phyloP scores from a whole-genome alignment of 2,888 invertebrate species.

The Eudasyphora cyanicolor region DNA sequence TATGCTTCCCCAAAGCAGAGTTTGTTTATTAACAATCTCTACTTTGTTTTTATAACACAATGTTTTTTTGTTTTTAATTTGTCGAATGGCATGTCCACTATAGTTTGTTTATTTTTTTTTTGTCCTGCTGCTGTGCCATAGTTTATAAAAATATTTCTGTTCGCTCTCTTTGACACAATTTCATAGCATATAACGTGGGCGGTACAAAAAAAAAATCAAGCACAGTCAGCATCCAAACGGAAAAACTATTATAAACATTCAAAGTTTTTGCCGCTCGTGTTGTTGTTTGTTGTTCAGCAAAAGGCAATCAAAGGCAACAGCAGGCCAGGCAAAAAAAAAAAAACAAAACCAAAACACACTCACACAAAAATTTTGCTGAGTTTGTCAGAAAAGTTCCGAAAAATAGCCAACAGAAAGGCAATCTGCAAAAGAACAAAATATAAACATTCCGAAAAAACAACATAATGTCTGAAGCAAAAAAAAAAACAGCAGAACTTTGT shows the following conservation, averaged over 20 bases:
- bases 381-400: neutral
- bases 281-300: neutral
- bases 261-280: slow-evolving; percentile 27
- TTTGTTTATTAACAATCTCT: too few species aligned
- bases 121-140: too few species aligned
- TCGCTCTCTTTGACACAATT: neutral
- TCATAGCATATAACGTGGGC: neutral
- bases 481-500: neutral
- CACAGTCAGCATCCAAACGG: neutral
- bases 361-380: neutral
- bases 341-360: neutral
- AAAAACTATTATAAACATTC: slow-evolving; percentile 41
- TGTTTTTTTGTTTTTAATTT: too few species aligned
- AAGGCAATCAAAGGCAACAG: slow-evolving; percentile 5
- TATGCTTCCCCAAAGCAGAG: too few species aligned
- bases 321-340: neutral
- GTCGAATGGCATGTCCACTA: too few species aligned
- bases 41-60: too few species aligned
- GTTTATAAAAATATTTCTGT: neutral
- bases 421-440: neutral
- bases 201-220: neutral
- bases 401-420: neutral
- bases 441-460: neutral
- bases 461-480: neutral
- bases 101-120: too few species aligned